Base-by-base conservation (phyloP, 2,113 vertebrate species). In the human region DNA sequence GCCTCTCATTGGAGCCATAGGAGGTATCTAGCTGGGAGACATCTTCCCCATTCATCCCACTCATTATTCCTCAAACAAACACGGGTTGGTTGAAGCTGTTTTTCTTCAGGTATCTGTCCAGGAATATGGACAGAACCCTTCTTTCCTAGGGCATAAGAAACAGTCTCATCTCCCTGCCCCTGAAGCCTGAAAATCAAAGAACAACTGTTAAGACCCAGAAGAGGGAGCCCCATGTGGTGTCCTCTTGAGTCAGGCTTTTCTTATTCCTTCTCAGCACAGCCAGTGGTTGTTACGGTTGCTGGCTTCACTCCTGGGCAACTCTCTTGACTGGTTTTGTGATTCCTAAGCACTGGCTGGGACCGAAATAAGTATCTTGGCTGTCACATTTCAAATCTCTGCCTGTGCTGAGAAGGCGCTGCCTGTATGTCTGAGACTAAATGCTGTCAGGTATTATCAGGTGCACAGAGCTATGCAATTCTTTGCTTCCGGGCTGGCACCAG, bases 221-320 rank as follows among this genome's bases (percentile, higher is more conserved):
- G 35, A 7, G 5, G 43, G 27, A 18, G 23, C 4, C 45, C 61
- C 6, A 0, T 0, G 14, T 30, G 6, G 8, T 35, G 30, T 30
- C 32, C 32, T 78, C 61, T 22, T 0, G 4, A 57, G 45, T 48
- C 20, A 2, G 14, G 23, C 48, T 40, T 52, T 6, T 32, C 32
- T 64, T 35, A 75, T 43, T 70, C 32, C 66, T 59, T 79, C 32
- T 59, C 4, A 2, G 17, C 73, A 9, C 12, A 73, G 75, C 50
- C 17, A 40, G 48, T 6, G 27, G 45, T 27, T 17, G 0, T 68
- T 27, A 10, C 0, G 14, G 52, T 48, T 50, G 12, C 76, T 38
- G 76, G 38, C 93, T 78, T n/a, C 43, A 17, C 57, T 90, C 79
- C 40, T 87, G 86, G 9, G 50, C 1, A 5, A 35, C 68, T 40